Conservation (phyloP, 2,797 vertebrate species). For the Pampus argenteus region DNA sequence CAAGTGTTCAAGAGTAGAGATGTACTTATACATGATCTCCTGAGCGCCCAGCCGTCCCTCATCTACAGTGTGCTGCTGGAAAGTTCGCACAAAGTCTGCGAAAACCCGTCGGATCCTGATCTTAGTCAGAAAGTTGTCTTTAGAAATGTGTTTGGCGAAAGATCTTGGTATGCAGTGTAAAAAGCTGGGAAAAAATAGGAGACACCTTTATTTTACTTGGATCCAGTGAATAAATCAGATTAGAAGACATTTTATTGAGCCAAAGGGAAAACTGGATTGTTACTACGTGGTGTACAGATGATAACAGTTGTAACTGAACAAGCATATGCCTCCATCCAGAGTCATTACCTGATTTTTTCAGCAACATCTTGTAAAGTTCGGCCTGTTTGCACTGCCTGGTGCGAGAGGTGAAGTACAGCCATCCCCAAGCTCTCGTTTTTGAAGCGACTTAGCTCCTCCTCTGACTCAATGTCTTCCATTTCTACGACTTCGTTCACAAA, state of each 20-base stretch:
- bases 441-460: slow-evolving; percentile 86
- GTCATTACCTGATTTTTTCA: slow-evolving; percentile 85
- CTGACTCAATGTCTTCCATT: slow-evolving; percentile 81
- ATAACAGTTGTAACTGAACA: neutral
- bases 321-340: neutral
- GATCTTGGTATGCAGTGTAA: slow-evolving; percentile 91
- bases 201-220: slow-evolving; percentile 5
- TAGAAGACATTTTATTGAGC: neutral
- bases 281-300: neutral
- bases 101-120: slow-evolving; percentile 89
- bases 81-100: slow-evolving; percentile 85
- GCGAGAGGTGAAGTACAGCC: slow-evolving; percentile 93
- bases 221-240: slow-evolving; percentile 4
- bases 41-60: slow-evolving; percentile 78
- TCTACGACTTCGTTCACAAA: slow-evolving; percentile 90
- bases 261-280: neutral
- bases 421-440: slow-evolving; percentile 95
- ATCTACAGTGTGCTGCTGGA: slow-evolving; percentile 88
- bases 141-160: slow-evolving; percentile 87
- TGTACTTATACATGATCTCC: slow-evolving; percentile 92
- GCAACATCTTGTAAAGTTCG: slow-evolving; percentile 88
- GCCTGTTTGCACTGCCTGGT: slow-evolving; percentile 82
- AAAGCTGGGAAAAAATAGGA: slow-evolving; percentile 80
- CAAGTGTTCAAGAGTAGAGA: slow-evolving; percentile 91
- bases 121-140: slow-evolving; percentile 85